Evolutionary conservation across 2,888 invertebrate species (phyloP), one percentile per base, ranked within the genome.

Genomic region (Drosophila maculinotata): DNA sequence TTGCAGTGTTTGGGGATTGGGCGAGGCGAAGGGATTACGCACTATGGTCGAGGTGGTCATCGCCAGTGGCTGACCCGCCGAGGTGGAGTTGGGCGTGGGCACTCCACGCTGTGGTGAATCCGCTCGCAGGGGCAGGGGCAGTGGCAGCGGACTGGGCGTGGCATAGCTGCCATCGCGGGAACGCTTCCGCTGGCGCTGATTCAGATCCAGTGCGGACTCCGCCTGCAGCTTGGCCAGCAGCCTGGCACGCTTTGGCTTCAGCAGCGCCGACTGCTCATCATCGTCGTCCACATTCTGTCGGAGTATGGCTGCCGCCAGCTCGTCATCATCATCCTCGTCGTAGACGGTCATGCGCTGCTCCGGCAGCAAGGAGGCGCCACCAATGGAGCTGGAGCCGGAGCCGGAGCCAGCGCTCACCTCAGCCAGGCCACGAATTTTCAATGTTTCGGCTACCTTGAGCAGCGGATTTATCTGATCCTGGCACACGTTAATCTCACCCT

Each of bases 401-500:
- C 62, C 56, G 14, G 87, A 72, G 0, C 90, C 84, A 0, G 89
- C 85, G 36, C 89, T 96, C 63, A 97, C 97, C 88, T 97, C 97
- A 73, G 97, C 97, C 82, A 97, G 90, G 1, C 97, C 97, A 14
- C 97, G 93, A 75, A 97, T 96, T 92, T 97, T 97, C 28, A 97
- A 92, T 59, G 95, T 95, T 90, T 97, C 97, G 23, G 97, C 97
- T 75, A 97, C 97, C 89, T 96, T 96, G 49, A 97, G 92, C 79
- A 97, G 91, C 2, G 97, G 96, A 54, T 96, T 95, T 80, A 97
- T 96, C 92, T 97, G 97, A 81, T 97, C 97, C 92, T 97, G 97
- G 64, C 96, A 96, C 77, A 98, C 97, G 92, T 97, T 97, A 80
- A 98, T 97, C 93, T 98, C 97, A 7, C 98, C 98, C 90, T 96